Conservation (phyloP, 1,140 invertebrate species). For the Ceratina calcarata region DNA sequence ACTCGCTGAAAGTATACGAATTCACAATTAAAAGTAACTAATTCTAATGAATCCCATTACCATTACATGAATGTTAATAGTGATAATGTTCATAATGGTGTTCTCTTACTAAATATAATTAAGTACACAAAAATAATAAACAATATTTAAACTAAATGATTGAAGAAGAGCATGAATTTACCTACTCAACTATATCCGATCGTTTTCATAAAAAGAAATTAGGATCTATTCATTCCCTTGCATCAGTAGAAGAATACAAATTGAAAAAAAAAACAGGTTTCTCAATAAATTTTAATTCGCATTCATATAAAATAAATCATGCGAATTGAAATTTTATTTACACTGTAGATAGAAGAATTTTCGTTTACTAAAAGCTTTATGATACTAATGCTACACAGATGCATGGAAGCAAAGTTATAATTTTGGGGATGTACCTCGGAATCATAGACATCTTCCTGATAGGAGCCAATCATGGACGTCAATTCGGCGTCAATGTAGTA, state of each 20-base stretch:
- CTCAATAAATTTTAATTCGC: background rate
- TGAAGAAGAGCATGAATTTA: slow-evolving; percentile 5
- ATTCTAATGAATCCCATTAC: background rate
- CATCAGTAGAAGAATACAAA: background rate
- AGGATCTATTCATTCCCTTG: background rate
- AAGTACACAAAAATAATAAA: background rate
- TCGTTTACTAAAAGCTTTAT: slow-evolving; percentile 43
- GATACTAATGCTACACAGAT: slow-evolving; percentile 77
- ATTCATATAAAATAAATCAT: slow-evolving; percentile 31
- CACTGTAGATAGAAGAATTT: background rate
- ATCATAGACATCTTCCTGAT: slow-evolving; percentile 83
- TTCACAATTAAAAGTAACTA: too few relatives aligned
- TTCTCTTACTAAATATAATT: background rate
- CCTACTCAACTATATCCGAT: background rate
- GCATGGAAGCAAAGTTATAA: slow-evolving; percentile 74
- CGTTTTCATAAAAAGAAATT: background rate
- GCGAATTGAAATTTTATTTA: slow-evolving; percentile 37
- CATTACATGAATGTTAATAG: background rate
- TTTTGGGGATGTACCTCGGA: slow-evolving; percentile 81
- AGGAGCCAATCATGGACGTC: slow-evolving; percentile 84
- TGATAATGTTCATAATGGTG: slow-evolving; percentile 1
- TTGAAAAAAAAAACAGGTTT: background rate
- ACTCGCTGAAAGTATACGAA: too few relatives aligned
- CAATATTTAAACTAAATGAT: background rate
- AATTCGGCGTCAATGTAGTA: slow-evolving; percentile 87